Percentiles rank a stretch among this genome's conserved stretches.
These are phyloP conservation scores for Paradoxurus hermaphroditus DNA, from an alignment of 2,113 vertebrate genomes.

Conservation along the genomic window DNA sequence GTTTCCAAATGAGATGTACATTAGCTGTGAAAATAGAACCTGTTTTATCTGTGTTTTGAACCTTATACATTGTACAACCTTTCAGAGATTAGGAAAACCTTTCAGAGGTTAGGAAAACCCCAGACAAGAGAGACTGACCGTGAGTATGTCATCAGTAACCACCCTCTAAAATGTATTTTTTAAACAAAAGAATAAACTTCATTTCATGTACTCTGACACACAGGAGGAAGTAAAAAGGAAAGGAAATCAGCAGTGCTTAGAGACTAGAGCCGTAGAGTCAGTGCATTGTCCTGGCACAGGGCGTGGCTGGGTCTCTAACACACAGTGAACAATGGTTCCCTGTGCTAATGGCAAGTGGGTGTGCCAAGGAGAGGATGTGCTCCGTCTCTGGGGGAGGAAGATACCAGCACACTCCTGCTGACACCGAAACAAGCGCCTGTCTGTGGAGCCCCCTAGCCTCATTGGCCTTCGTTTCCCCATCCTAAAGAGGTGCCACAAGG, in stretches of 20 bases:
- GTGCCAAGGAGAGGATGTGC: constrained; percentile 65
- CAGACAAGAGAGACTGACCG: background rate
- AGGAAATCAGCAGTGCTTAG: background rate
- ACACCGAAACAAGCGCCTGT: background rate
- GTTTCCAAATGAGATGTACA: too few relatives aligned
- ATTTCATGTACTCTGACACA: background rate
- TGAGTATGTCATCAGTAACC: background rate
- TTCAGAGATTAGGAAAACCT: background rate
- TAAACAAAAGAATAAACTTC: background rate
- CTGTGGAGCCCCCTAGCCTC: background rate
- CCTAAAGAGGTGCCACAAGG: background rate
- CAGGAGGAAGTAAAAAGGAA: background rate
- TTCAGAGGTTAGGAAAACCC: background rate
- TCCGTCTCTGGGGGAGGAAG: background rate
- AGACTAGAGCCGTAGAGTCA: background rate
- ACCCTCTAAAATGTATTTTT: background rate
- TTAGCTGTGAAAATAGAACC: background rate
- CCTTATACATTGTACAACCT: background rate
- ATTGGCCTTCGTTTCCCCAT: background rate
- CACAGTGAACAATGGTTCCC: background rate
- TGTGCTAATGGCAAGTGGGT: constrained; percentile 18
- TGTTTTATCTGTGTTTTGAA: background rate
- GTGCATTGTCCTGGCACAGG: background rate
- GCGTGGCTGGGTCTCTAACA: constrained; percentile 7
- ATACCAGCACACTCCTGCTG: constrained; percentile 42